Evolutionary conservation across 2,888 invertebrate species (phyloP), one percentile per base, ranked within the genome.

Genomic region (Flabesymbios commensalis): DNA sequence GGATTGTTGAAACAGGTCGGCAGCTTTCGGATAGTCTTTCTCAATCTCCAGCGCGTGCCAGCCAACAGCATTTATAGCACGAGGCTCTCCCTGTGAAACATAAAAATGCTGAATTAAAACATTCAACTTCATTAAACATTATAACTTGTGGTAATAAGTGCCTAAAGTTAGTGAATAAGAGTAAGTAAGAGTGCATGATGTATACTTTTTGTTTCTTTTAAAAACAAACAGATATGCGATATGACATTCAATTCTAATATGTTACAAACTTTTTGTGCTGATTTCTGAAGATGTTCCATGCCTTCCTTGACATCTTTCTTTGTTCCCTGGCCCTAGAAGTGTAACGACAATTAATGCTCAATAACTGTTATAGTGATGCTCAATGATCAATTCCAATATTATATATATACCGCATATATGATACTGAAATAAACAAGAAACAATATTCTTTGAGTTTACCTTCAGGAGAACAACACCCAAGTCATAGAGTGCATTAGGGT

Each of bases 401-500:
- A n/a, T n/a, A n/a, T n/a, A n/a, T n/a, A n/a, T n/a, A n/a, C n/a
- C n/a, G n/a, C n/a, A n/a, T n/a, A n/a, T n/a, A n/a, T n/a, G n/a
- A n/a, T n/a, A n/a, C n/a, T n/a, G n/a, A n/a, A n/a, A n/a, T n/a
- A n/a, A n/a, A n/a, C n/a, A n/a, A n/a, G n/a, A n/a, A n/a, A n/a
- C n/a, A n/a, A n/a, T n/a, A n/a, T n/a, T n/a, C 32, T n/a, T 0
- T 39, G n/a, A n/a, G 22, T 73, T 60, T 64, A 79, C 80, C 73
- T 74, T 76, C 29, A 78, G 62, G 4, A 79, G 66, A 14, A 79
- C 72, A 45, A 82, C 71, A 3, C 79, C 81, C 51, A 79, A 79
- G 59, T 78, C 78, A 65, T 75, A 79, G 65, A 77, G 72, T 28
- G 79, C 74, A n/a, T 70, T 68, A 0, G 79, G 67, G 57, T 79